Percentiles rank a stretch among this genome's conserved stretches.
Conservation (phyloP, 92 coral and sea anemone species). For the Epizoanthus stellaris region DNA sequence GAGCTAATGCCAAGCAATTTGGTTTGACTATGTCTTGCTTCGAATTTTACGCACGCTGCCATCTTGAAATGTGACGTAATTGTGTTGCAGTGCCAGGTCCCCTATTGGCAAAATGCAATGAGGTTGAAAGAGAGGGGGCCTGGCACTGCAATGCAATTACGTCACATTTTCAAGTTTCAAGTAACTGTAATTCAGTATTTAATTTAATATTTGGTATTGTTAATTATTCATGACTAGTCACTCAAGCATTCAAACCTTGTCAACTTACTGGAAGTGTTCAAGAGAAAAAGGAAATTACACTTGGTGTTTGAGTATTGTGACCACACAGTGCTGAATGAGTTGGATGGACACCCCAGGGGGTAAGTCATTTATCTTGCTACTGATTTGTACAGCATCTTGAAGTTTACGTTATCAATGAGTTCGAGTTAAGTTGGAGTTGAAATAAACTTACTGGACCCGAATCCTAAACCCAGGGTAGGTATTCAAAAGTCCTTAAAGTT, state of each 20-base stretch:
- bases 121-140: too few relatives aligned
- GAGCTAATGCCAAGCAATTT: too few relatives aligned
- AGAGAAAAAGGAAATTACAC: constrained; percentile 91
- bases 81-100: too few relatives aligned
- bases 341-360: constrained; percentile 95
- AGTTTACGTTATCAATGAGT: too few relatives aligned
- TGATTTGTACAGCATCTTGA: background rate
- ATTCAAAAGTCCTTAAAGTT: too few relatives aligned
- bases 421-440: too few relatives aligned
- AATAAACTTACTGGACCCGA: too few relatives aligned
- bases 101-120: too few relatives aligned
- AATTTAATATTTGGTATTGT: background rate
- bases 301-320: constrained; percentile 99
- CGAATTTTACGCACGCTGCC: too few relatives aligned
- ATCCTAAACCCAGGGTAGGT: too few relatives aligned
- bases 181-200: background rate
- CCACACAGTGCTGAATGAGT: constrained; percentile 90
- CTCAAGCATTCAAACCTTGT: constrained; percentile 92
- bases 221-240: constrained; percentile 51
- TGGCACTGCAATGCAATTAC: background rate
- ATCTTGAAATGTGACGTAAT: too few relatives aligned
- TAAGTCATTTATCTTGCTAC: constrained; percentile 28
- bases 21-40: too few relatives aligned
- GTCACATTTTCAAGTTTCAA: background rate
- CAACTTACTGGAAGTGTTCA: constrained; percentile 86